Conservation (phyloP, 2,888 invertebrate species). For the Plebejus melissa region DNA sequence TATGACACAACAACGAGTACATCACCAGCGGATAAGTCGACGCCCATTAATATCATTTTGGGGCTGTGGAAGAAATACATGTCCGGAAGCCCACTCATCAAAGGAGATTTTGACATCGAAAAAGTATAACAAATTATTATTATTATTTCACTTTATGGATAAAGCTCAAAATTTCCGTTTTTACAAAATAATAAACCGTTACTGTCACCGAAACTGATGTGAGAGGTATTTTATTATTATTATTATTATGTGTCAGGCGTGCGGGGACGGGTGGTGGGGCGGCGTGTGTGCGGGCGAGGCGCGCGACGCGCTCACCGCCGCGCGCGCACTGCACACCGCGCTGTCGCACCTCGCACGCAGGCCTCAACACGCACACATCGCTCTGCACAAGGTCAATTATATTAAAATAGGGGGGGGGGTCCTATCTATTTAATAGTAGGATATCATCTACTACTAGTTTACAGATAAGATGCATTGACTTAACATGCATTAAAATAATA, state of each 20-base stretch:
- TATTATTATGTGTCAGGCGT: conserved; percentile 6
- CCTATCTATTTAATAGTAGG: too few relatives aligned
- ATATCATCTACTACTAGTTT: too few relatives aligned
- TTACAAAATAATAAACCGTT: too few relatives aligned
- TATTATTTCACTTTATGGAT: not conserved
- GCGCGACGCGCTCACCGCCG: conserved; percentile 48
- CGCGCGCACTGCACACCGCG: conserved; percentile 48
- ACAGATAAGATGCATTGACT: too few relatives aligned
- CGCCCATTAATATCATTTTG: conserved; percentile 80
- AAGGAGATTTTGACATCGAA: conserved; percentile 50
- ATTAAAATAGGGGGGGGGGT: too few relatives aligned
- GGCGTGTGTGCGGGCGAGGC: conserved; percentile 54
- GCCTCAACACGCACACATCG: not conserved
- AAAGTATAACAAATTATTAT: conserved; percentile 41
- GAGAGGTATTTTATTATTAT: not conserved
- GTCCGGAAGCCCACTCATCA: conserved; percentile 72
- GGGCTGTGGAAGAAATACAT: conserved; percentile 90
- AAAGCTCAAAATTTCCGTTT: too few relatives aligned
- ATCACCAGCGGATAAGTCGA: conserved; percentile 80
- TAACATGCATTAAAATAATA: too few relatives aligned
- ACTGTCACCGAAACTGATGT: too few relatives aligned
- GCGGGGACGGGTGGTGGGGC: conserved; percentile 55
- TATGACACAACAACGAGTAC: conserved; percentile 50
- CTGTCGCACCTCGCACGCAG: conserved; percentile 1
- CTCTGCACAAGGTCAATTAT: not conserved